Base-by-base conservation (phyloP, 2,888 invertebrate species). In the Morpho achilles region DNA sequence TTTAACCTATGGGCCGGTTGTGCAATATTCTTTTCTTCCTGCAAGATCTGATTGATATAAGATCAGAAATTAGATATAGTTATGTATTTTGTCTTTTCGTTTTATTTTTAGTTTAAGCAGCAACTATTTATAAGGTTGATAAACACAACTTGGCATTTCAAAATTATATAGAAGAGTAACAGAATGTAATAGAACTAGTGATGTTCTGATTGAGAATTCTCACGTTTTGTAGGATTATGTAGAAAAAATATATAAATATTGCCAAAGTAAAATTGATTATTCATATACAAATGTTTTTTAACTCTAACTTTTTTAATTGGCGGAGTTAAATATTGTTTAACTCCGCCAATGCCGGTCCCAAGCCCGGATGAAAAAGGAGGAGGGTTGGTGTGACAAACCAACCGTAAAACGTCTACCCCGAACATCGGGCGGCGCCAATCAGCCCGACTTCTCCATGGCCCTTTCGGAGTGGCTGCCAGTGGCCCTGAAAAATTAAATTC, bases 201-300 rank as follows among this genome's bases (percentile, higher is more conserved):
- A 43, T 43, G n/a, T 43, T 43, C 8, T 43, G 43, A 9, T 32
- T 51, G 23, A 22, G 54, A 48, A 55, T 55, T 22, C 16, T 43
- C 51, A 50, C 42, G 48, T 59, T 59, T 59, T 59, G 50, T 51
- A 55, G 55, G 42, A 44, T 55, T 55, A 52, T 55, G 47, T 47
- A 22, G 42, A 50, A 41, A 41, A 44, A 45, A 40, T 43, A 47
- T 43, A 43, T 43, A 32, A 2, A 32, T 32, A 32, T 32, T 32
- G 32, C 32, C 32, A 32, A 32, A 32, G 32, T 32, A 5, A 32
- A 32, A 32, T 32, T 32, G 3, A 2, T 32, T 32, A 32, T 32
- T 32, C 32, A 32, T 32, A 32, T 32, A 32, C 32, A 32, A 32
- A 32, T 32, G 32, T 32, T 32, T 32, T 32, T n/a, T n/a, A n/a